Percentiles rank a stretch among this genome's conserved stretches.
phyloP scores from a whole-genome alignment of 2,888 invertebrate species.

The Uloborus plumipes region DNA sequence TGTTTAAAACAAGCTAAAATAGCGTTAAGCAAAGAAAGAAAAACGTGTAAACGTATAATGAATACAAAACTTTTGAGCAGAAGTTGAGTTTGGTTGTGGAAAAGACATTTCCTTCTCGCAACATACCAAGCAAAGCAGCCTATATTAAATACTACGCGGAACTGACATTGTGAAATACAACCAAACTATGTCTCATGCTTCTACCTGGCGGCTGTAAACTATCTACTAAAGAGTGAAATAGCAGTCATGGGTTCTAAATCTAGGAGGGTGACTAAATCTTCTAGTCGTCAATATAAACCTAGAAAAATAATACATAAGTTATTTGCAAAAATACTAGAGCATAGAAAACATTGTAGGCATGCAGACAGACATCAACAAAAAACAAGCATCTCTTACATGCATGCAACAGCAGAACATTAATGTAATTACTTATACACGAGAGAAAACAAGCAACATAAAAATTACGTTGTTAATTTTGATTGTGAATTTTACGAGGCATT shows the following conservation, averaged over 20 bases:
- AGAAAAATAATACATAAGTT: constrained; percentile 61
- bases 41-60: too few relatives aligned
- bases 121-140: constrained; percentile 35
- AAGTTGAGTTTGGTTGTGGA: too few relatives aligned
- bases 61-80: too few relatives aligned
- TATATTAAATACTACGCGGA: constrained; percentile 33
- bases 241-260: constrained; percentile 53
- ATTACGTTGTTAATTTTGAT: constrained; percentile 1
- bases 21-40: too few relatives aligned
- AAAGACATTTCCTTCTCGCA: neutral
- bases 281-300: constrained; percentile 59
- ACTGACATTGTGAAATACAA: constrained; percentile 7
- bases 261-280: constrained; percentile 52
- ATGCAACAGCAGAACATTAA: constrained; percentile 12
- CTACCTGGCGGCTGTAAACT: constrained; percentile 22
- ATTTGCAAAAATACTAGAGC: constrained; percentile 52
- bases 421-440: neutral
- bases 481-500: neutral
- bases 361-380: constrained; percentile 27
- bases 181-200: constrained; percentile 24
- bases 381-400: constrained; percentile 21
- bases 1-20: too few relatives aligned
- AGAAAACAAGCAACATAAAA: constrained; percentile 37
- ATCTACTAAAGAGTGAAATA: constrained; percentile 36
- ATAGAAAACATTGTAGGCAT: constrained; percentile 38